phyloP scores from a whole-genome alignment of 2,888 invertebrate genomes.

The Tortrix viridana region DNA sequence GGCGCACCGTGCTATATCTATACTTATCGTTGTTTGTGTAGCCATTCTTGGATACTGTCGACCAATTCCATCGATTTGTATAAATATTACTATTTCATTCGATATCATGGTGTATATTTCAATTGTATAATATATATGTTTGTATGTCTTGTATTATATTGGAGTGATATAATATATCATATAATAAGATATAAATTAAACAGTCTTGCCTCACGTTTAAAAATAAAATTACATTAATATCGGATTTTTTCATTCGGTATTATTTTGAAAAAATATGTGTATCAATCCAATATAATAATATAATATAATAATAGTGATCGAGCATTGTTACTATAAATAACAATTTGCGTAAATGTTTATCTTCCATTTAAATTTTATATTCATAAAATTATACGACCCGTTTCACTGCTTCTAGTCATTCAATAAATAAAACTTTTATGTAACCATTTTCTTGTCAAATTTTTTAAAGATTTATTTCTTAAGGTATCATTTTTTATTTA shows the following conservation, averaged over 20 bases:
- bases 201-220: too few relatives aligned
- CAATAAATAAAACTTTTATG: too few relatives aligned
- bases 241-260: neutral
- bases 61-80: constrained; percentile 37
- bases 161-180: constrained; percentile 4
- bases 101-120: constrained; percentile 21
- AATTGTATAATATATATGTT: constrained; percentile 10
- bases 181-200: too few relatives aligned
- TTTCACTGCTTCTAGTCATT: neutral
- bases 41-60: constrained; percentile 19
- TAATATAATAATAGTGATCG: neutral
- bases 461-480: too few relatives aligned
- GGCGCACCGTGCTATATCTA: too few relatives aligned
- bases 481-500: too few relatives aligned
- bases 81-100: constrained; percentile 25
- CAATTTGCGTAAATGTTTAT: constrained; percentile 14
- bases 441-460: too few relatives aligned
- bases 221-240: neutral
- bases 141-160: constrained; percentile 5
- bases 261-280: neutral
- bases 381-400: neutral
- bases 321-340: too few relatives aligned
- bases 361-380: constrained; percentile 27
- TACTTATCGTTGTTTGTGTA: constrained; percentile 30
- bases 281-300: constrained; percentile 12